These are phyloP conservation scores for Paralichthys olivaceus DNA, from an alignment of 2,113 vertebrate genomes.

Conservation along the genomic window DNA sequence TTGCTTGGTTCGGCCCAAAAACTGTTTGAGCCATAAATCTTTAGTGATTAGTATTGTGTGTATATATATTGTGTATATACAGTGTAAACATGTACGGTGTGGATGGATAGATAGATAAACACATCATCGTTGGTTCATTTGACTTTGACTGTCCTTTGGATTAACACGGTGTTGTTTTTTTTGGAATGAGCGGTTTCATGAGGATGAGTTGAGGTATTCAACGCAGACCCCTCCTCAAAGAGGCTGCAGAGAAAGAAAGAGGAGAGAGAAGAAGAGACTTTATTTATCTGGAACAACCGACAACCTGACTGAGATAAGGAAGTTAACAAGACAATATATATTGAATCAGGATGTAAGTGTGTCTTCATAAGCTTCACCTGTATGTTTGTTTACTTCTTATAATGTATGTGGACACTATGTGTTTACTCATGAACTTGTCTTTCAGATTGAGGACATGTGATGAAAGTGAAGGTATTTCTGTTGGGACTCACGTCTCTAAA, in stretches of 20 bases:
- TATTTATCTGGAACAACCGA: neutral
- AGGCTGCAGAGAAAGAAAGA: constrained; percentile 82
- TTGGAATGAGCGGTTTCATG: constrained; percentile 83
- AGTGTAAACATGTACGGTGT: constrained; percentile 90
- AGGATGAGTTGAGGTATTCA: constrained; percentile 77
- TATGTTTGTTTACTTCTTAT: neutral
- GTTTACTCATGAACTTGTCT: neutral
- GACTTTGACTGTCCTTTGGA: constrained; percentile 81
- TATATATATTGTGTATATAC: constrained; percentile 83
- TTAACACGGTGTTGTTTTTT: constrained; percentile 77
- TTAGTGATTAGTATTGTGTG: constrained; percentile 66
- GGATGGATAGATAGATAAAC: constrained; percentile 81
- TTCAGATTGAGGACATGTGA: neutral
- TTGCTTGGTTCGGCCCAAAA: constrained; percentile 73
- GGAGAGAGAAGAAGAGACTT: constrained; percentile 5
- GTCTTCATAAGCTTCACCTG: too few relatives aligned
- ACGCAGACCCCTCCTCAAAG: constrained; percentile 82
- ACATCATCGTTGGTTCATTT: constrained; percentile 85
- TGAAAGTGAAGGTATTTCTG: too few relatives aligned
- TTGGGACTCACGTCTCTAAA: too few relatives aligned
- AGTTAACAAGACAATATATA: too few relatives aligned
- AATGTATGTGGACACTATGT: neutral
- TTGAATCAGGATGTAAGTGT: too few relatives aligned
- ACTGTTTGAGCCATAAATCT: constrained; percentile 78
- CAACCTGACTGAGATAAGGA: neutral